Conservation (phyloP, 37 sponge, comb jelly and placozoan species). For the Tethya wilhelma region DNA sequence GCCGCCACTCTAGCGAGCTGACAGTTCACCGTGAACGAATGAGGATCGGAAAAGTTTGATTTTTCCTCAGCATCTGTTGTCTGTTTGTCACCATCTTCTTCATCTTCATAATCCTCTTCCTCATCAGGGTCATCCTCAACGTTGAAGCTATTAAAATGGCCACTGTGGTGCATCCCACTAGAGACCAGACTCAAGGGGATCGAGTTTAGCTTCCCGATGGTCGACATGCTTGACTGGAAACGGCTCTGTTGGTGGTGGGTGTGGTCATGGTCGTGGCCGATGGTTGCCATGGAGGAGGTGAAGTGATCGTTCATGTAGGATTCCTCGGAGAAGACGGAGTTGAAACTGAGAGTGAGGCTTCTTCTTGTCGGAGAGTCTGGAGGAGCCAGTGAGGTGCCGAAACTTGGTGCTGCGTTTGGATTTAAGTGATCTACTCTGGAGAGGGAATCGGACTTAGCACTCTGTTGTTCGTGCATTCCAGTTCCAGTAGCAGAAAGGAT, state of each 20-base stretch:
- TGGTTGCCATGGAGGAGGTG: slow-evolving; percentile 4
- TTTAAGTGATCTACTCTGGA: too few species aligned
- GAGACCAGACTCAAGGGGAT: not conserved
- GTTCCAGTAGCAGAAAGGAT: too few species aligned
- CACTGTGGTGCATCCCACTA: not conserved
- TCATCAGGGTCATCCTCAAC: not conserved
- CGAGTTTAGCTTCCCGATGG: not conserved
- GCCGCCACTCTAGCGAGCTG: slow-evolving; percentile 58
- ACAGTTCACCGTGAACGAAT: slow-evolving; percentile 13
- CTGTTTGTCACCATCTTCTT: not conserved
- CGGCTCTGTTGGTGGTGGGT: not conserved
- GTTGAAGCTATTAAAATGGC: not conserved
- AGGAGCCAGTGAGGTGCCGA: too few species aligned
- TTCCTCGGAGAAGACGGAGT: slow-evolving; percentile 5
- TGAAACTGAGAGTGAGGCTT: slow-evolving; percentile 3
- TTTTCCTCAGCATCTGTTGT: not conserved
- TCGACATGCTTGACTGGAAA: not conserved
- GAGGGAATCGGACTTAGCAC: too few species aligned
- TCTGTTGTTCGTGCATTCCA: too few species aligned
- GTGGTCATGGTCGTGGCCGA: not conserved
- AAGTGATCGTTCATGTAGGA: not conserved
- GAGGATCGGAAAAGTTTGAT: slow-evolving; percentile 14
- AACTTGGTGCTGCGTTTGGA: too few species aligned
- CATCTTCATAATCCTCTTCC: slow-evolving; percentile 25
- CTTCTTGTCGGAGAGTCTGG: too few species aligned